Percentiles rank a stretch among this genome's conserved stretches.
Evolutionary conservation across 1,140 invertebrate genomes (phyloP).

Genomic region (Ectropis grisescens): DNA sequence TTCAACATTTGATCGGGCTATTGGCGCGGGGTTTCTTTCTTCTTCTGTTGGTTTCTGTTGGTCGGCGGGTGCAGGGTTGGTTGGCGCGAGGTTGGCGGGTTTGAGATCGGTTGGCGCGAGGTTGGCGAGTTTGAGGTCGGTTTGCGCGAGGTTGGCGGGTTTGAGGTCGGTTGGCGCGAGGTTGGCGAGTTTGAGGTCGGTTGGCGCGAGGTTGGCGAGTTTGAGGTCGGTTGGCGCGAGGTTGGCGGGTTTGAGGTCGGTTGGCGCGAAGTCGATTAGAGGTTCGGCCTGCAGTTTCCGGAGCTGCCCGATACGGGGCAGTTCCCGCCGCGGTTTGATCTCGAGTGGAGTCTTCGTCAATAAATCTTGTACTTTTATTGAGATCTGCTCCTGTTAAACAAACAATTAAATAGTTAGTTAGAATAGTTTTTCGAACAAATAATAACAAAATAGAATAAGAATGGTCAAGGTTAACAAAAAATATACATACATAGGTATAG

Average conservation of each 20-base stretch:
- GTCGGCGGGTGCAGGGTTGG: neutral
- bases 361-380: slow-evolving; percentile 75
- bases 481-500: too few species aligned
- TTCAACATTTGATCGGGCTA: slow-evolving; percentile 1
- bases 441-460: too few species aligned
- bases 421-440: too few species aligned
- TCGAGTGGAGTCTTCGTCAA: slow-evolving; percentile 79
- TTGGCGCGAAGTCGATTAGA: slow-evolving; percentile 38
- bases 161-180: too few species aligned
- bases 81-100: neutral
- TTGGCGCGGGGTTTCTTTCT: neutral
- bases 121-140: too few species aligned
- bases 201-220: too few species aligned
- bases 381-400: slow-evolving; percentile 76
- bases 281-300: slow-evolving; percentile 17
- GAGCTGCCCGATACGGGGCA: slow-evolving; percentile 39
- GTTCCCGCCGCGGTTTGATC: slow-evolving; percentile 77
- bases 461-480: too few species aligned
- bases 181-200: too few species aligned
- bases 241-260: slow-evolving; percentile 12
- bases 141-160: too few species aligned
- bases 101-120: too few species aligned
- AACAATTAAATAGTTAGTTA: neutral
- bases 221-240: too few species aligned
- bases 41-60: slow-evolving; percentile 1